Evolutionary conservation across 2,888 invertebrate genomes (phyloP).

Genomic region (Agrochola macilenta): DNA sequence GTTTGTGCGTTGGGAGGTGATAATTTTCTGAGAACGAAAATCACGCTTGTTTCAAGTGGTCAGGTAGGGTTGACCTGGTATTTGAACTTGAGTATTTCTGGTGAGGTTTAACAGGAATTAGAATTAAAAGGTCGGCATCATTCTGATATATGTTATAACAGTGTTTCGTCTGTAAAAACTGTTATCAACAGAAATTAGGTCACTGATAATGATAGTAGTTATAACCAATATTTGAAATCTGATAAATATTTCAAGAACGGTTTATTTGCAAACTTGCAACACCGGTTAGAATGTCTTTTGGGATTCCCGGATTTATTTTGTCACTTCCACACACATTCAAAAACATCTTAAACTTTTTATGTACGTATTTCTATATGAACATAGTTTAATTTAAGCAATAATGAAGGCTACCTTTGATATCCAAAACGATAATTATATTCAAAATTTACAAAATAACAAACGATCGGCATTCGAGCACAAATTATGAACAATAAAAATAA

Average conservation of each 20-base stretch:
- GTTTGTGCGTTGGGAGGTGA: constrained; percentile 61
- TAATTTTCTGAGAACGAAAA: not conserved
- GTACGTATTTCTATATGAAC: no score
- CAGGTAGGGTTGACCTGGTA: no score
- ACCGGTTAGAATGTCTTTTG: not conserved
- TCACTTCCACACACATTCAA: not conserved
- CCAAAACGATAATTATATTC: constrained; percentile 46
- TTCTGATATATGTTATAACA: not conserved
- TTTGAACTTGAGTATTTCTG: not conserved
- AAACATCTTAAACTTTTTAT: not conserved
- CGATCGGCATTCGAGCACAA: constrained; percentile 24
- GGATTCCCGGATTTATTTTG: not conserved
- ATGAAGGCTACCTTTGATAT: constrained; percentile 8
- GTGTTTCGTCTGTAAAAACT: constrained; percentile 7
- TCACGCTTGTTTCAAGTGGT: not conserved
- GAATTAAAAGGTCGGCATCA: not conserved
- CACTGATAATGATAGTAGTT: constrained; percentile 41
- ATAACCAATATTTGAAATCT: constrained; percentile 1
- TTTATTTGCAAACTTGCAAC: constrained; percentile 22
- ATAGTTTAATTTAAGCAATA: not conserved
- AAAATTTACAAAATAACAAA: constrained; percentile 37
- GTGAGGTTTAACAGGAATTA: not conserved
- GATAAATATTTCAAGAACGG: not conserved
- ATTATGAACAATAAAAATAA: constrained; percentile 20
- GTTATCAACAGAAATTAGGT: constrained; percentile 45